phyloP scores from a whole-genome alignment of 1,140 invertebrate species.

The Cepaea nemoralis region DNA sequence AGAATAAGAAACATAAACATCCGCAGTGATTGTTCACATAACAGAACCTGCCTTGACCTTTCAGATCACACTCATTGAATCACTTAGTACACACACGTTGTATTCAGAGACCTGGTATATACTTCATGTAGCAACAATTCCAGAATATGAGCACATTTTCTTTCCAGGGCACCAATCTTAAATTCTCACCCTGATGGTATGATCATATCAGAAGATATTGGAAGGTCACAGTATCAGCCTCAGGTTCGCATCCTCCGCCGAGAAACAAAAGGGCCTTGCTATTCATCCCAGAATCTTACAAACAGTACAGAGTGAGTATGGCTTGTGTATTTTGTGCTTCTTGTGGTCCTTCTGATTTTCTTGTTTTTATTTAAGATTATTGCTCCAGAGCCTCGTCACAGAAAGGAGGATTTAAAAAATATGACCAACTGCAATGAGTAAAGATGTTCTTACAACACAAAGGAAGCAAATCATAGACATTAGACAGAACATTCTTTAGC shows the following conservation, averaged over 20 bases:
- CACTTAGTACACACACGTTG: no score
- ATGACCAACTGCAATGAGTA: no score
- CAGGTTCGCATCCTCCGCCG: constrained; percentile 87
- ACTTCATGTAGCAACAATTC: background rate
- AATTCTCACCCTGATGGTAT: background rate
- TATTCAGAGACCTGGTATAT: background rate
- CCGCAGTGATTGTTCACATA: background rate
- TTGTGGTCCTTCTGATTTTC: background rate
- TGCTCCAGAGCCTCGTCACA: background rate
- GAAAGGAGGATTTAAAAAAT: no score
- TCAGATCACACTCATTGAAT: no score
- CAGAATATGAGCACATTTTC: background rate
- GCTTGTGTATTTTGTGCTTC: background rate
- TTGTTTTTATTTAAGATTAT: background rate
- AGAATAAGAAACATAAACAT: no score
- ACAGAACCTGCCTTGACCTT: background rate
- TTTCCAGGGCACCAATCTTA: background rate
- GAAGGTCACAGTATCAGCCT: constrained; percentile 76
- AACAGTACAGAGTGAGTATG: background rate
- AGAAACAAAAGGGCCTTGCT: constrained; percentile 75
- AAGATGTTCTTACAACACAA: no score
- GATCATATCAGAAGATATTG: constrained; percentile 62
- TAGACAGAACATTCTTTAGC: no score
- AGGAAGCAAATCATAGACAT: no score
- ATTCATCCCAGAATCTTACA: background rate